A percentile compares a stretch with the other conserved stretches of the same genome.
phyloP scores from a whole-genome alignment of 2,113 vertebrate species.

The Pagrus major region DNA sequence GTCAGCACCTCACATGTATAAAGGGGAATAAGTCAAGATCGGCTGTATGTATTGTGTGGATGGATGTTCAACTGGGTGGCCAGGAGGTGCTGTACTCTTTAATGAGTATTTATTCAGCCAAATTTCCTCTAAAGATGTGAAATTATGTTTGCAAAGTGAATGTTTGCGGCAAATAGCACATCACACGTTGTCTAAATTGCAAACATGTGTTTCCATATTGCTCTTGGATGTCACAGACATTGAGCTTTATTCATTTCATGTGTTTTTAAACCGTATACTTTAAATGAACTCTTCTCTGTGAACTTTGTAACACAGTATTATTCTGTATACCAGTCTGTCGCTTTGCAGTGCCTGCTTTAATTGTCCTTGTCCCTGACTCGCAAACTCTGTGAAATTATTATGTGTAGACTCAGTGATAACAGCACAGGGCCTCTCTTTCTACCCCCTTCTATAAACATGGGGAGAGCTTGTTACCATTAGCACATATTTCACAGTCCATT shows the following conservation, averaged over 20 bases:
- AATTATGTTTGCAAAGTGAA: slow-evolving; percentile 37
- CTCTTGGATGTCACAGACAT: slow-evolving; percentile 28
- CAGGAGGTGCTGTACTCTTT: slow-evolving; percentile 37
- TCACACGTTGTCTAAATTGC: slow-evolving; percentile 40
- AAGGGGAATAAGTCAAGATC: background rate
- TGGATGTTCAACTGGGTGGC: slow-evolving; percentile 46
- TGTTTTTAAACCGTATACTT: slow-evolving; percentile 53
- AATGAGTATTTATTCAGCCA: slow-evolving; percentile 50
- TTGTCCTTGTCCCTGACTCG: slow-evolving; percentile 83
- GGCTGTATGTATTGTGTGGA: background rate
- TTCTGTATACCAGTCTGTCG: slow-evolving; percentile 78
- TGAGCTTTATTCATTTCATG: slow-evolving; percentile 22
- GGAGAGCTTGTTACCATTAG: slow-evolving; percentile 89
- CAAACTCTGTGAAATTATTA: slow-evolving; percentile 87
- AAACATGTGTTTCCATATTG: slow-evolving; percentile 45
- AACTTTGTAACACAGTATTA: slow-evolving; percentile 55
- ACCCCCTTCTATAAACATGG: slow-evolving; percentile 74
- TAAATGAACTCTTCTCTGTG: slow-evolving; percentile 49
- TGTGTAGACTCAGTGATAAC: slow-evolving; percentile 81
- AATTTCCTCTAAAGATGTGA: slow-evolving; percentile 41
- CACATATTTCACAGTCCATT: slow-evolving; percentile 90
- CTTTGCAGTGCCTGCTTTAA: slow-evolving; percentile 84
- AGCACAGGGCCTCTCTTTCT: slow-evolving; percentile 63
- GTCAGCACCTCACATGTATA: slow-evolving; percentile 10
- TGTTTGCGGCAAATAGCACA: slow-evolving; percentile 51